These are phyloP conservation scores for Nomada ferruginata DNA, from an alignment of 2,888 invertebrate genomes.

Conservation along the genomic window DNA sequence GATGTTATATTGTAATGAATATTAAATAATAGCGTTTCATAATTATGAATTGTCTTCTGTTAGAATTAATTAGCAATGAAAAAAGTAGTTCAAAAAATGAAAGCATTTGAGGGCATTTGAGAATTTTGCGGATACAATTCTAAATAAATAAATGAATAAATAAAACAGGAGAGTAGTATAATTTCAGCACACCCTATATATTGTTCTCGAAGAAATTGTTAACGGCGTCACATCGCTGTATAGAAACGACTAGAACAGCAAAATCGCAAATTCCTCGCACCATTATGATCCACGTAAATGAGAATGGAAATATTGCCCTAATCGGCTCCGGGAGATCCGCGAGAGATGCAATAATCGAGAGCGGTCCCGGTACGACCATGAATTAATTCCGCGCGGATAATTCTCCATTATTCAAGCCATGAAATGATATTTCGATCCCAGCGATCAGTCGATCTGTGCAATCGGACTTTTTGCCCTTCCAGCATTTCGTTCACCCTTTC, in stretches of 20 bases:
- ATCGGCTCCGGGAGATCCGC: constrained; percentile 59
- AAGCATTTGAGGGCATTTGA: too few species aligned
- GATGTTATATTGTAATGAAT: too few species aligned
- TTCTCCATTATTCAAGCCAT: constrained; percentile 77
- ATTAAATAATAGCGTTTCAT: too few species aligned
- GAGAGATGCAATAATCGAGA: constrained; percentile 67
- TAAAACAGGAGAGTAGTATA: too few species aligned
- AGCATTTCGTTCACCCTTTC: constrained; percentile 15
- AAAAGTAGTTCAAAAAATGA: too few species aligned
- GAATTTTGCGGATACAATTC: too few species aligned
- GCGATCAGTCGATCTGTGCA: constrained; percentile 57
- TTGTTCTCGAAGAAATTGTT: background rate
- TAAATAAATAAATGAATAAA: too few species aligned
- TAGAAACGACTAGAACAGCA: constrained; percentile 33
- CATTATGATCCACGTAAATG: constrained; percentile 36
- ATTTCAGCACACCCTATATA: too few species aligned
- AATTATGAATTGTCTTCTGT: too few species aligned
- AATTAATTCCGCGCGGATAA: constrained; percentile 75
- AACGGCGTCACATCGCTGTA: background rate
- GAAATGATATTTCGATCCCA: constrained; percentile 72
- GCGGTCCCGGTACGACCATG: constrained; percentile 61
- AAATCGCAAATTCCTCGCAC: constrained; percentile 22
- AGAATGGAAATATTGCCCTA: constrained; percentile 63
- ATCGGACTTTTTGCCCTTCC: constrained; percentile 53
- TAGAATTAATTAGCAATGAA: too few species aligned